Conservation (phyloP, 1,140 invertebrate genomes). For the Proales similis region DNA sequence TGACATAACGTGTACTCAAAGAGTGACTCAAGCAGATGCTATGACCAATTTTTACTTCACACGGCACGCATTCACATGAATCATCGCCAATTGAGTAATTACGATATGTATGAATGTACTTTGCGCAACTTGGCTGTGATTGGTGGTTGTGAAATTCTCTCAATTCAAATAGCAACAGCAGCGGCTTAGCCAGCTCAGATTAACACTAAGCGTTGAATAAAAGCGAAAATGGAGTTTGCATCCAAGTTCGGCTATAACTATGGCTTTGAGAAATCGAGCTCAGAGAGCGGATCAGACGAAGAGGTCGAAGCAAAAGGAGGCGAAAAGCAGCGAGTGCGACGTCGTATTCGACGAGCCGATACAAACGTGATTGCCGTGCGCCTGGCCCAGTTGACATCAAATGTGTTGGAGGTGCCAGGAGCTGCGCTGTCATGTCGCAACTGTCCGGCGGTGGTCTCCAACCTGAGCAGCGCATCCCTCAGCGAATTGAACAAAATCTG, state of each 20-base stretch:
- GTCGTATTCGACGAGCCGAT: constrained; percentile 9
- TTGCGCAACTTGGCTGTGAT: too few relatives aligned
- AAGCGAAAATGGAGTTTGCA: constrained; percentile 34
- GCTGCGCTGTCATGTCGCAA: constrained; percentile 19
- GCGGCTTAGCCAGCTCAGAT: too few relatives aligned
- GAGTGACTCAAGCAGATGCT: too few relatives aligned
- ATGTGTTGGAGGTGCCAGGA: constrained; percentile 9
- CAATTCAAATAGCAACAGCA: too few relatives aligned
- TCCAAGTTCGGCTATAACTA: constrained; percentile 30
- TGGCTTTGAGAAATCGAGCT: constrained; percentile 13
- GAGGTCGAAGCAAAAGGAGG: neutral
- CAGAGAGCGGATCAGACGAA: neutral
- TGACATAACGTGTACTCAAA: too few relatives aligned
- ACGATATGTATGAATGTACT: too few relatives aligned
- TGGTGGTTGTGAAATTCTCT: too few relatives aligned
- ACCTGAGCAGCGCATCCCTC: neutral
- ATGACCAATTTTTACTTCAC: too few relatives aligned
- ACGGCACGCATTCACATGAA: too few relatives aligned
- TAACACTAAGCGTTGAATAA: too few relatives aligned
- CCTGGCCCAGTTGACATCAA: neutral
- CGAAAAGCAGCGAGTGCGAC: neutral
- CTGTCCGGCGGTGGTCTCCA: constrained; percentile 8
- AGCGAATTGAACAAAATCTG: constrained; percentile 7
- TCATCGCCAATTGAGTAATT: too few relatives aligned
- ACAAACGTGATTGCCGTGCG: constrained; percentile 24